Conservation (phyloP, 37 sponge, comb jelly and placozoan species). For the Mnemiopsis leidyi region DNA sequence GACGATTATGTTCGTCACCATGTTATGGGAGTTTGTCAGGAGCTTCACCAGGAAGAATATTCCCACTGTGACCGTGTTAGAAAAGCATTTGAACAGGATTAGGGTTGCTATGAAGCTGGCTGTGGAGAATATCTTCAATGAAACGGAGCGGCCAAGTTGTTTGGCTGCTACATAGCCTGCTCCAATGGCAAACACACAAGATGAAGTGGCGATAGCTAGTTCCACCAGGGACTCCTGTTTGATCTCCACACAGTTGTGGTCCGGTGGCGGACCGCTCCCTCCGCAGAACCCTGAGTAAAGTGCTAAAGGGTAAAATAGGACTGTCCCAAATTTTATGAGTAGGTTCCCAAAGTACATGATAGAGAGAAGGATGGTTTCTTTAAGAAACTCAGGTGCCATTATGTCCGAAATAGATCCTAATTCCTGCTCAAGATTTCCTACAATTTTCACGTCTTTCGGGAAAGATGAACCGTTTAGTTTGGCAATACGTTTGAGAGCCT, state of each 20-base stretch:
- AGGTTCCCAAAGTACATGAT: not conserved
- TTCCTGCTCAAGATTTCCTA: not conserved
- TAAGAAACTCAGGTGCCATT: not conserved
- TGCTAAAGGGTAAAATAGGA: not conserved
- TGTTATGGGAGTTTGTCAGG: not conserved
- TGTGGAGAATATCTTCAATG: not conserved
- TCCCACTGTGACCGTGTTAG: not conserved
- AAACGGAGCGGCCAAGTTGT: not conserved
- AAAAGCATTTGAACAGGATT: constrained; percentile 22
- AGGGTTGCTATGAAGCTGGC: not conserved
- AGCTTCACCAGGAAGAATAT: not conserved
- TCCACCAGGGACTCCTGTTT: not conserved
- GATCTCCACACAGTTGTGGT: not conserved
- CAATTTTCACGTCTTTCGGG: not conserved
- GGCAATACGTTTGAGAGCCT: not conserved
- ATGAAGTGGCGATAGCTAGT: not conserved
- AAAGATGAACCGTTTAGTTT: not conserved
- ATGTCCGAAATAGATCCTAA: not conserved
- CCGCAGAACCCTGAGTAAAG: constrained; percentile 45
- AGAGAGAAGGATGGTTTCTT: constrained; percentile 45
- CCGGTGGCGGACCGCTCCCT: not conserved
- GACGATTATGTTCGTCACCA: not conserved
- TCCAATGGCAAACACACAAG: not conserved
- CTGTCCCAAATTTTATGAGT: not conserved
- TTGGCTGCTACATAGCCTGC: not conserved